Percentiles rank a stretch among this genome's conserved stretches.
Evolutionary conservation across 2,888 invertebrate species (phyloP).

Genomic region (Tubulanus polymorphus): DNA sequence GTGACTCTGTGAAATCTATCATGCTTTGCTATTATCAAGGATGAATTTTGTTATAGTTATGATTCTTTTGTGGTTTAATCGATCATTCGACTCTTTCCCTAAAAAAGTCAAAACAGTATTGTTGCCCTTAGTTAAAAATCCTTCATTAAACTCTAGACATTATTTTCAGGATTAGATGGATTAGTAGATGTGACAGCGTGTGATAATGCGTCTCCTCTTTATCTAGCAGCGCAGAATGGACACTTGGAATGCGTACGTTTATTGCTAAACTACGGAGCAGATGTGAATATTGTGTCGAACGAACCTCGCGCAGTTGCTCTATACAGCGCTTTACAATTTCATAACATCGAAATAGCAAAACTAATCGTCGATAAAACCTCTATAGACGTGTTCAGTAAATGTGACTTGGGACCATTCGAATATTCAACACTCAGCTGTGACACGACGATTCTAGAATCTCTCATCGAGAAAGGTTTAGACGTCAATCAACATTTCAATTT

Average conservation of each 20-base stretch:
- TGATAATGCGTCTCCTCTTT: constrained; percentile 42
- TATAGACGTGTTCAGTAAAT: neutral
- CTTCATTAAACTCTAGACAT: no score
- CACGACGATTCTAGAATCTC: neutral
- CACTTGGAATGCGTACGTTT: constrained; percentile 32
- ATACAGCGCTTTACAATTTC: constrained; percentile 33
- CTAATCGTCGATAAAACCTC: neutral
- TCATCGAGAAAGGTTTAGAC: neutral
- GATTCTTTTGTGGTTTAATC: no score
- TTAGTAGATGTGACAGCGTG: constrained; percentile 40
- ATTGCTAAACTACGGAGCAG: constrained; percentile 36
- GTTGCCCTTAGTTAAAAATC: no score
- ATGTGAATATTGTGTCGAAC: constrained; percentile 31
- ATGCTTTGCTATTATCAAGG: no score
- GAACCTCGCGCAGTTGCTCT: constrained; percentile 31
- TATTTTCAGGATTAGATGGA: constrained; percentile 16
- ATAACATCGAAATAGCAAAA: constrained; percentile 14
- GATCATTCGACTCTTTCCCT: no score
- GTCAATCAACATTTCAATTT: neutral
- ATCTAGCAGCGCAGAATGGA: constrained; percentile 43
- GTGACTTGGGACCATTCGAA: neutral
- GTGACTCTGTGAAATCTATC: no score
- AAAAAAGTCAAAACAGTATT: no score
- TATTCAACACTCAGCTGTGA: neutral
- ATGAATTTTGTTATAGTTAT: no score